Conservation (phyloP, 2,888 invertebrate species). For the Aphodius granarius region DNA sequence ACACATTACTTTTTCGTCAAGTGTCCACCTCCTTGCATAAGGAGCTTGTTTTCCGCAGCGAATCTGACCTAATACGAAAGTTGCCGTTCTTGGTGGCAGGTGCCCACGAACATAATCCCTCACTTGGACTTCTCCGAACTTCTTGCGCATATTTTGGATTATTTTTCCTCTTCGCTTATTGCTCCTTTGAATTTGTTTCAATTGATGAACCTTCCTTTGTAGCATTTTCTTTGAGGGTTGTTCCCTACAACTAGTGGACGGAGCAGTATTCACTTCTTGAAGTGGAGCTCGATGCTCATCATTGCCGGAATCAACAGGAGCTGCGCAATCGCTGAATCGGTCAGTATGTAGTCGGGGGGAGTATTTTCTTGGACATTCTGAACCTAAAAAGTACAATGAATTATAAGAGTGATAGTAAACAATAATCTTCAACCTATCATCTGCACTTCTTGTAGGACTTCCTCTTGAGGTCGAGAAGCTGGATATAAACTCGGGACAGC, state of each 20-base stretch:
- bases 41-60: background rate
- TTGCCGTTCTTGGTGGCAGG: background rate
- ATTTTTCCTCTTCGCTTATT: background rate
- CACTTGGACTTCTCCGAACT: background rate
- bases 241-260: background rate
- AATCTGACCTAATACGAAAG: background rate
- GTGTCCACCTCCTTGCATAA: background rate
- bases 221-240: background rate
- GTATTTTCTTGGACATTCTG: background rate
- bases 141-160: background rate
- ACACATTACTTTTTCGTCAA: background rate
- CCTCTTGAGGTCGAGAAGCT: too few relatives aligned
- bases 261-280: background rate
- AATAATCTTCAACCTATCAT: too few relatives aligned
- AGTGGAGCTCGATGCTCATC: background rate
- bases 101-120: background rate
- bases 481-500: too few relatives aligned
- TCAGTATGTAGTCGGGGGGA: background rate
- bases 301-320: background rate
- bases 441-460: too few relatives aligned
- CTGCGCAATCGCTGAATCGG: background rate
- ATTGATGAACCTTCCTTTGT: background rate
- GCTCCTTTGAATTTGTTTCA: background rate
- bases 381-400: background rate
- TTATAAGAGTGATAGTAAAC: too few relatives aligned